Conservation (phyloP, 2,797 vertebrate genomes). For the Oreortyx pictus region DNA sequence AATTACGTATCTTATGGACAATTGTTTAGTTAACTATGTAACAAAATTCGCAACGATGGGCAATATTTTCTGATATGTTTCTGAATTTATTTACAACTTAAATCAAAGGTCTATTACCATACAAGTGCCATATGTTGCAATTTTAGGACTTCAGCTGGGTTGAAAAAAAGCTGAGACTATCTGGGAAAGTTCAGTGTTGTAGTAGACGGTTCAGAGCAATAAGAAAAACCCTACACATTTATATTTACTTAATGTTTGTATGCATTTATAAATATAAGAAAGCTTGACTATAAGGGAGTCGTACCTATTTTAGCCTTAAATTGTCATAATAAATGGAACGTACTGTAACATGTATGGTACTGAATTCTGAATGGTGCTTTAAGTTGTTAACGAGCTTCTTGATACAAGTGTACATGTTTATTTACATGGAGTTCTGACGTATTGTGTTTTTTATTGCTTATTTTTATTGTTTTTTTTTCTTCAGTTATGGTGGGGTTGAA, state of each 20-base stretch:
- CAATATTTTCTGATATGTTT: constrained; percentile 18
- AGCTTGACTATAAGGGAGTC: constrained; percentile 61
- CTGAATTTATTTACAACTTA: constrained; percentile 59
- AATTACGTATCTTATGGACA: background rate
- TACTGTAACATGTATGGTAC: constrained; percentile 71
- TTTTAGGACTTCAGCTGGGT: constrained; percentile 40
- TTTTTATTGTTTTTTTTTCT: constrained; percentile 27
- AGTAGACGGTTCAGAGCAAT: constrained; percentile 68
- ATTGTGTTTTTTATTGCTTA: constrained; percentile 55
- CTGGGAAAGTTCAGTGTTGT: background rate
- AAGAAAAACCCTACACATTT: constrained; percentile 28
- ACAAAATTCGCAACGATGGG: constrained; percentile 23
- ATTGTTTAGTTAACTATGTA: constrained; percentile 47
- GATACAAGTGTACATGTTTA: background rate
- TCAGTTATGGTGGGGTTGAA: background rate
- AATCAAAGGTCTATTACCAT: constrained; percentile 26
- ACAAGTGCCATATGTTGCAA: constrained; percentile 4
- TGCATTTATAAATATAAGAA: constrained; percentile 65
- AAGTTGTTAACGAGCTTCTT: constrained; percentile 61
- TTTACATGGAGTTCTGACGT: constrained; percentile 60
- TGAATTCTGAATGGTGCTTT: constrained; percentile 70
- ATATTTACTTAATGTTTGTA: constrained; percentile 63
- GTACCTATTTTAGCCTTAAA: constrained; percentile 70
- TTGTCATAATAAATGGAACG: constrained; percentile 69
- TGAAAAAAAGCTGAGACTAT: constrained; percentile 52